phyloP scores from a whole-genome alignment of 1,140 invertebrate genomes.

The Pseudobourletiella spinata region DNA sequence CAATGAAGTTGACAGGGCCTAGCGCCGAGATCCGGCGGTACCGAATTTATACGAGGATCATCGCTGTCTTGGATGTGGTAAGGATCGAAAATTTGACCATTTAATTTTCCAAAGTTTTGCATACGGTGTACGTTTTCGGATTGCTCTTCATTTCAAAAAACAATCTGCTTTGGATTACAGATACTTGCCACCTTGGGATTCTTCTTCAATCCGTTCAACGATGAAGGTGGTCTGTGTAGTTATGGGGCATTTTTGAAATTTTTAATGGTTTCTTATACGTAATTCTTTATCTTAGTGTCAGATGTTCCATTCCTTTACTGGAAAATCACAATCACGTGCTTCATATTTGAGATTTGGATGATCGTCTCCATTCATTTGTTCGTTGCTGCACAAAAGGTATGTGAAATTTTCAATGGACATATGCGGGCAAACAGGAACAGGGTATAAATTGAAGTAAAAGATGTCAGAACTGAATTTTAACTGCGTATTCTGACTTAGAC shows the following conservation, averaged over 20 bases:
- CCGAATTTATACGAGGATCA: neutral
- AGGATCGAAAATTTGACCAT: too few relatives aligned
- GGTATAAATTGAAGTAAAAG: neutral
- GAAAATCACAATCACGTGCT: neutral
- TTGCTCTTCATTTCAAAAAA: too few relatives aligned
- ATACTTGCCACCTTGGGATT: neutral
- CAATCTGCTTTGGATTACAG: neutral
- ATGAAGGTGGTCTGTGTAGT: neutral
- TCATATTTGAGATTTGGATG: neutral
- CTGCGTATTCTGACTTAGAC: too few relatives aligned
- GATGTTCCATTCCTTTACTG: slow-evolving; percentile 1
- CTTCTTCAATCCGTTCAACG: slow-evolving; percentile 7
- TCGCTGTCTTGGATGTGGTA: slow-evolving; percentile 1
- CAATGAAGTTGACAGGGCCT: too few relatives aligned
- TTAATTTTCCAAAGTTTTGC: too few relatives aligned
- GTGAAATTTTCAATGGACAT: neutral
- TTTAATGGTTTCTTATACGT: neutral
- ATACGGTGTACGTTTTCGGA: too few relatives aligned
- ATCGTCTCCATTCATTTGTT: slow-evolving; percentile 3
- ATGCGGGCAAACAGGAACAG: too few relatives aligned
- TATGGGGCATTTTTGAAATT: neutral
- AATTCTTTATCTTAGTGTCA: neutral
- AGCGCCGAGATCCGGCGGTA: neutral
- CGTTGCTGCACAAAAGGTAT: slow-evolving; percentile 5
- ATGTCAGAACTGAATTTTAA: too few relatives aligned